Evolutionary conservation across 2,113 vertebrate species (phyloP).

Genomic region (Anoplopoma fimbria): DNA sequence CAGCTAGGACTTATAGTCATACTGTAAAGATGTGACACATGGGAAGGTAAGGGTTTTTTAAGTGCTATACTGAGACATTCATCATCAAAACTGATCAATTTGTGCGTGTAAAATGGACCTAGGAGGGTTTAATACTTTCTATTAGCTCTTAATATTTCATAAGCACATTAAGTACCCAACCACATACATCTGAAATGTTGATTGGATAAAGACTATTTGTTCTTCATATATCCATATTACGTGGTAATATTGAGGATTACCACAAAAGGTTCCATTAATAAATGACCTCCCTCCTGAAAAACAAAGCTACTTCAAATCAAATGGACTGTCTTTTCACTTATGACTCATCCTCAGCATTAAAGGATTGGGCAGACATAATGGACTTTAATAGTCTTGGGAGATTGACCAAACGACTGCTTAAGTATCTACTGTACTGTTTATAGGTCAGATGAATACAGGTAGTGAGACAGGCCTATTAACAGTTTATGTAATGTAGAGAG

Average conservation of each 20-base stretch:
- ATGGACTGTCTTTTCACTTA: not conserved
- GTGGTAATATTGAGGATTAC: not conserved
- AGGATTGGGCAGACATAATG: constrained; percentile 19
- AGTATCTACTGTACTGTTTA: not conserved
- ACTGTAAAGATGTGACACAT: not conserved
- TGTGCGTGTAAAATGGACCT: not conserved
- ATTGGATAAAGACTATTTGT: not conserved
- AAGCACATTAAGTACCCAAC: not conserved
- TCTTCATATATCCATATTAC: too few relatives aligned
- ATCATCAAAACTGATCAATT: not conserved
- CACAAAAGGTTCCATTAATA: constrained; percentile 31
- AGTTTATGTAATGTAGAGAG: constrained; percentile 4
- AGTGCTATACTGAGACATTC: constrained; percentile 12
- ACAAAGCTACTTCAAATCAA: not conserved
- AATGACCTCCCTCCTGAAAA: constrained; percentile 21
- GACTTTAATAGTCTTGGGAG: not conserved
- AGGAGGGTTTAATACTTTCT: not conserved
- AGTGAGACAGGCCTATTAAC: constrained; percentile 8
- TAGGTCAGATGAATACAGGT: constrained; percentile 17
- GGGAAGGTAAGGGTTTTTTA: not conserved
- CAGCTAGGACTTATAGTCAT: not conserved
- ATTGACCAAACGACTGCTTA: constrained; percentile 4
- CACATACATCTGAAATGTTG: not conserved
- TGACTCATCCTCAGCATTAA: constrained; percentile 2
- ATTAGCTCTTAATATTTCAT: constrained; percentile 7